These are phyloP conservation scores for Drosophila micromelanica DNA, from an alignment of 1,140 invertebrate genomes.

Conservation along the genomic window DNA sequence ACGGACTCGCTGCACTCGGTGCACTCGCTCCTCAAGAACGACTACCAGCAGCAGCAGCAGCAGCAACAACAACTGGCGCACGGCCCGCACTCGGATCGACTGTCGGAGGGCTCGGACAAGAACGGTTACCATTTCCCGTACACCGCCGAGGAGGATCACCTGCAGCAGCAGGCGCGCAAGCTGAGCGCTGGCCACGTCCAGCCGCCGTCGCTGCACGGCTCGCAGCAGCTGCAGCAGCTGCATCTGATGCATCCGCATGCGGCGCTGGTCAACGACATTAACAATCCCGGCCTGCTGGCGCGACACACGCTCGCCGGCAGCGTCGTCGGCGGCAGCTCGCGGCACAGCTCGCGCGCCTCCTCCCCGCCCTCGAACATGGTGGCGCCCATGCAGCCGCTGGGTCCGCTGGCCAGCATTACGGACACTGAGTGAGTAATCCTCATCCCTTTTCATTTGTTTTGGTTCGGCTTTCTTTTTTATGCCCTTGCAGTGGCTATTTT, in stretches of 20 bases:
- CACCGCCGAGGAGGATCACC: conserved; percentile 87
- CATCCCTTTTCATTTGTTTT: not conserved
- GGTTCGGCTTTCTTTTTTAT: not conserved
- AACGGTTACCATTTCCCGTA: conserved; percentile 92
- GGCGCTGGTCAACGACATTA: conserved; percentile 85
- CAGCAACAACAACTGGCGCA: conserved; percentile 82
- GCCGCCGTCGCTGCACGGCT: conserved; percentile 76
- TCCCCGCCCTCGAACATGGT: conserved; percentile 79
- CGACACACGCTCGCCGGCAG: conserved; percentile 83
- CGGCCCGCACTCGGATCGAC: conserved; percentile 85
- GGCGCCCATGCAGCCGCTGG: conserved; percentile 85
- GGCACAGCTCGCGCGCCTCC: conserved; percentile 75
- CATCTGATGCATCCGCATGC: conserved; percentile 56
- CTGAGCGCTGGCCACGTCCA: conserved; percentile 59
- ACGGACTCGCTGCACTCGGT: conserved; percentile 84
- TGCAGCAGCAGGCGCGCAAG: conserved; percentile 85
- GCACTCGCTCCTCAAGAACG: conserved; percentile 86
- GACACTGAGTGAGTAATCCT: conserved; percentile 86
- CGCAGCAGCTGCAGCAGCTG: conserved; percentile 73
- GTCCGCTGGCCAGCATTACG: conserved; percentile 86
- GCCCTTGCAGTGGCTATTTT: not conserved
- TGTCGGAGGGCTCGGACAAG: conserved; percentile 90
- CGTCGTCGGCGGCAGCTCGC: conserved; percentile 72
- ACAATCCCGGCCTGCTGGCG: conserved; percentile 84
- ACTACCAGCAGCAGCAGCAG: conserved; percentile 87